A percentile compares a stretch with the other conserved stretches of the same genome.
phyloP scores from a whole-genome alignment of 2,113 vertebrate genomes.

The Cochlearius cochlearius region DNA sequence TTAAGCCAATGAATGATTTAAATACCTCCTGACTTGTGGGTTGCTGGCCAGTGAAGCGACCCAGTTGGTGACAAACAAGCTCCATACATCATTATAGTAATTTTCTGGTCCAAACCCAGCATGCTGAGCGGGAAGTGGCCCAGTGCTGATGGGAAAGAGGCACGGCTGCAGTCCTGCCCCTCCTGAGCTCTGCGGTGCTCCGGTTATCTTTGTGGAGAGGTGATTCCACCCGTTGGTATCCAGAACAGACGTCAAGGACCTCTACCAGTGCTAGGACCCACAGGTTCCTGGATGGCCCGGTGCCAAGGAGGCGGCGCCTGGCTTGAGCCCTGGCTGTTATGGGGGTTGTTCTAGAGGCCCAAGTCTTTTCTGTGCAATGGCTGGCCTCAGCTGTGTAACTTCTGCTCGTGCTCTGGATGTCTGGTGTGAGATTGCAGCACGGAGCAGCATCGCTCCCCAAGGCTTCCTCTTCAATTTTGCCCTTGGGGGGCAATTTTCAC shows the following conservation, averaged over 20 bases:
- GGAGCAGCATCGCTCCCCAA: background rate
- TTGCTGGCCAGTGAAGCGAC: background rate
- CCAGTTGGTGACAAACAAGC: background rate
- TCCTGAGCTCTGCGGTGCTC: background rate
- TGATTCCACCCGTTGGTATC: background rate
- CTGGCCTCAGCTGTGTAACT: rapidly evolving
- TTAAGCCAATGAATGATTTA: background rate
- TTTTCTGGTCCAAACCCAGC: background rate
- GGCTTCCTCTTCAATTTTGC: background rate
- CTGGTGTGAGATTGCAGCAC: background rate
- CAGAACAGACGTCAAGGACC: background rate
- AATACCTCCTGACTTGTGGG: background rate
- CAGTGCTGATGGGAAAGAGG: background rate
- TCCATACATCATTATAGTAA: background rate
- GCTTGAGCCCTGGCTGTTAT: background rate
- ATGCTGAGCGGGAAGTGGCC: background rate
- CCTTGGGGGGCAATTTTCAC: background rate
- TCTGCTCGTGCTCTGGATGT: background rate
- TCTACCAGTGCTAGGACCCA: background rate
- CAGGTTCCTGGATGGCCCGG: background rate
- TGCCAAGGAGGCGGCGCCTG: background rate
- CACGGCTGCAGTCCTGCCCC: background rate
- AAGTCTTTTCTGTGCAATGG: background rate
- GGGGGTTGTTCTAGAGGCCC: background rate
- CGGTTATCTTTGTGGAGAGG: background rate